Base-by-base conservation (phyloP, 2,888 invertebrate species). In the Miltochrista miniata region DNA sequence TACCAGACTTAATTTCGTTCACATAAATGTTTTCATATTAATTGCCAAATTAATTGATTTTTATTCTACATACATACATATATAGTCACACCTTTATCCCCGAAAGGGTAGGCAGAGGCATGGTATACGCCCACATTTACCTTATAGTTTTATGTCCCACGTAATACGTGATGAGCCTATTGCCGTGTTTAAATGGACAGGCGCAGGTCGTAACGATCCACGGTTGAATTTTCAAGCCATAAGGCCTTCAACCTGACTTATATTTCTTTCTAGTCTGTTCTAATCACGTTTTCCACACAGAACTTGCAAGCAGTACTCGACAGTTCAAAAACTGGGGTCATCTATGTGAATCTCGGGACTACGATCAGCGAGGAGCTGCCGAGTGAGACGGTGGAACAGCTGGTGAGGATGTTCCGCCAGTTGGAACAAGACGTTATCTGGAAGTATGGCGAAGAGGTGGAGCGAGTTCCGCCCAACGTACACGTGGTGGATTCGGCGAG, bases 311-410 rank as follows among this genome's bases (percentile, higher is more conserved):
- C 66, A 1, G 64, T 87, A 10, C 55, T 92, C 45, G 85, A 88
- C 40, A 70, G 64, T 2, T 79, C 88, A 0, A 76, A 76, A 40
- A 61, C 87, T 14, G 92, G 92, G 0, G 86, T 84, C 1, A 82
- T 92, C 35, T 85, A 78, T 56, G 87, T 92, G 49, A 91, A 84
- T 56, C 64, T 92, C 60, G 92, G 91, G 0, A 77, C 85, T 0
- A 75, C 79, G 1, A 49, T 88, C 1, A 78, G 79, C 45, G 74
- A 69, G 8, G 70, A 75, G 0, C 56, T 91, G 38, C 76, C 87
- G 0, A 61, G 68, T n/a, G 62, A 70, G 34, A 59, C 76, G 45
- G 76, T 76, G 49, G 63, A 65, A 15, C 70, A 72, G 3, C 62
- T 92, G 1, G 49, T 91, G 11, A 61, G 78, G n/a, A 71, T 81